Percentiles rank a stretch among this genome's conserved stretches.
phyloP scores from a whole-genome alignment of 2,888 invertebrate genomes.

The Acrobasis consociella region DNA sequence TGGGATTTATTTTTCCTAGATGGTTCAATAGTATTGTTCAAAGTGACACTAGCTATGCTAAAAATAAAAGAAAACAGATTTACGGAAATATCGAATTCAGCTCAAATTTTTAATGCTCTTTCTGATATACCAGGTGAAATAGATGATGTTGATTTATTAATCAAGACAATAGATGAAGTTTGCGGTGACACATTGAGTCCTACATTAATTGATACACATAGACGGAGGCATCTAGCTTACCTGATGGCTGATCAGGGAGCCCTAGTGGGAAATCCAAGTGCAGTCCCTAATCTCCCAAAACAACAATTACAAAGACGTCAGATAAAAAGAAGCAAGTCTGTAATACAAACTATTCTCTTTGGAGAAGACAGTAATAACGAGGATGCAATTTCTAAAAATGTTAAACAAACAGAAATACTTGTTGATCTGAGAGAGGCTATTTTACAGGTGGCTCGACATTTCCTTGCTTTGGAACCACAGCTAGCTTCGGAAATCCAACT shows the following conservation, averaged over 20 bases:
- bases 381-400: constrained; percentile 96
- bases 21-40: constrained; percentile 96
- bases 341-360: constrained; percentile 93
- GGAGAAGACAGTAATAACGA: constrained; percentile 91
- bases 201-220: constrained; percentile 93
- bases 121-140: constrained; percentile 98
- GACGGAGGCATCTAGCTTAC: constrained; percentile 96
- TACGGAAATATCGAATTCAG: constrained; percentile 94
- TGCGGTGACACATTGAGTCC: constrained; percentile 93
- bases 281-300: constrained; percentile 95
- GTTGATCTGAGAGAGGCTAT: constrained; percentile 99
- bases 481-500: constrained; percentile 89
- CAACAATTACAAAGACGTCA: constrained; percentile 94
- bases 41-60: constrained; percentile 96
- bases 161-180: constrained; percentile 87
- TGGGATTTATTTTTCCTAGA: constrained; percentile 99
- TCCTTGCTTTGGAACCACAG: constrained; percentile 96
- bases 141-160: constrained; percentile 93
- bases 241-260: constrained; percentile 98
- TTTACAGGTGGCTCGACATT: constrained; percentile 95
- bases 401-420: constrained; percentile 98
- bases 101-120: constrained; percentile 98
- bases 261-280: constrained; percentile 94
- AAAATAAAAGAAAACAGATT: constrained; percentile 91
- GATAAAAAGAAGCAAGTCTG: constrained; percentile 94